phyloP scores from a whole-genome alignment of 2,888 invertebrate species.

The Euproctis similis region DNA sequence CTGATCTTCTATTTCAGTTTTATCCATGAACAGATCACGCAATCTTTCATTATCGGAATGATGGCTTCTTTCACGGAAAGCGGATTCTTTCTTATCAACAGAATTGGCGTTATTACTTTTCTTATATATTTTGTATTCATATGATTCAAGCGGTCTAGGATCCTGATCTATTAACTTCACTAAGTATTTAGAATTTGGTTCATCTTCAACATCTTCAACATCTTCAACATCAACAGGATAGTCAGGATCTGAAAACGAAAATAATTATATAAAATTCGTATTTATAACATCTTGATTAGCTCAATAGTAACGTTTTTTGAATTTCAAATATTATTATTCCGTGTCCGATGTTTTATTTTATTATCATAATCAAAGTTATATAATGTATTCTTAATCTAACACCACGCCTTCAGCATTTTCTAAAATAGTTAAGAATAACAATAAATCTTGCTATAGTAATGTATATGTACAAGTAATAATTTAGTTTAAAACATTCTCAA shows the following conservation, averaged over 20 bases:
- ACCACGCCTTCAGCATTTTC: too few relatives aligned
- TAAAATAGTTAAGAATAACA: too few relatives aligned
- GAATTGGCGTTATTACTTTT: slow-evolving; percentile 54
- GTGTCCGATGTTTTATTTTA: too few relatives aligned
- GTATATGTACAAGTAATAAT: too few relatives aligned
- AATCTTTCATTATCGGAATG: slow-evolving; percentile 58
- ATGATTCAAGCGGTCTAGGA: slow-evolving; percentile 67
- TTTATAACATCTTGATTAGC: too few relatives aligned
- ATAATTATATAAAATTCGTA: too few relatives aligned
- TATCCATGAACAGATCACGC: slow-evolving; percentile 56
- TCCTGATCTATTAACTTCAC: slow-evolving; percentile 55
- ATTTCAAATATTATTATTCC: too few relatives aligned
- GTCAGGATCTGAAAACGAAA: slow-evolving; percentile 46
- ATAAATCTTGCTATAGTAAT: too few relatives aligned
- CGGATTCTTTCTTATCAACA: slow-evolving; percentile 47
- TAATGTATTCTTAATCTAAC: too few relatives aligned
- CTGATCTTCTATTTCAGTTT: slow-evolving; percentile 44
- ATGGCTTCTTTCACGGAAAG: slow-evolving; percentile 62
- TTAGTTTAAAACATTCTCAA: too few relatives aligned
- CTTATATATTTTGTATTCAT: slow-evolving; percentile 73
- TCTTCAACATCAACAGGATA: slow-evolving; percentile 45
- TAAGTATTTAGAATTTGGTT: slow-evolving; percentile 50
- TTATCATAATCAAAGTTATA: too few relatives aligned
- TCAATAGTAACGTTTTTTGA: too few relatives aligned
- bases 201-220: slow-evolving; percentile 52